phyloP scores from a whole-genome alignment of 2,797 vertebrate genomes.

The Fistularia tabacaria region DNA sequence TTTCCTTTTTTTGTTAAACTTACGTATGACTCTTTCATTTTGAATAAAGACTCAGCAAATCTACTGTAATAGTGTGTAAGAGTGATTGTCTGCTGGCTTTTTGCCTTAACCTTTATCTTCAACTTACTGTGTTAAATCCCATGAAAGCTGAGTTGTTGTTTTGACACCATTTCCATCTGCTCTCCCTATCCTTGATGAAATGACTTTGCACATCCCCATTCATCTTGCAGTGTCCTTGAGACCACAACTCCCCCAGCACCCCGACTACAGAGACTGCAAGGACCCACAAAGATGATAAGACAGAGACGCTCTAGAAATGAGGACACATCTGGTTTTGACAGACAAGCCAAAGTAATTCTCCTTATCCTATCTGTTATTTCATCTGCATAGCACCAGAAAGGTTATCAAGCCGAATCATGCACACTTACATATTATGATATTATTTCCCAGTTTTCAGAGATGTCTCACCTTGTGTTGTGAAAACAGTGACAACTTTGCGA shows the following conservation, averaged over 20 bases:
- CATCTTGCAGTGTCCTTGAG: constrained; percentile 40
- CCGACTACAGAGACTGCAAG: constrained; percentile 5
- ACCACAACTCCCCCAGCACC: constrained; percentile 23
- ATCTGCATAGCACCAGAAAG: constrained; percentile 33
- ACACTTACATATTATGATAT: constrained; percentile 27
- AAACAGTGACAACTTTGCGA: constrained; percentile 33
- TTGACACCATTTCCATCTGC: constrained; percentile 1
- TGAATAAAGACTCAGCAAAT: too few relatives aligned
- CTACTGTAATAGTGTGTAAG: too few relatives aligned
- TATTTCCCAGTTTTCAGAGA: constrained; percentile 2
- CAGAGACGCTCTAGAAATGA: constrained; percentile 32
- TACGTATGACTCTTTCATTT: too few relatives aligned
- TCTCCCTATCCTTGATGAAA: constrained; percentile 34
- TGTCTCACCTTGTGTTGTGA: constrained; percentile 21
- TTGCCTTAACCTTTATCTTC: too few relatives aligned
- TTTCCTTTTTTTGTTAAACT: too few relatives aligned
- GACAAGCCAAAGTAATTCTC: constrained; percentile 20
- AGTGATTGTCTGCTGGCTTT: too few relatives aligned
- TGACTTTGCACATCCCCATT: constrained; percentile 20
- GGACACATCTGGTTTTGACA: constrained; percentile 52
- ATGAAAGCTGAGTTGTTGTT: neutral
- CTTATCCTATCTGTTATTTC: constrained; percentile 36
- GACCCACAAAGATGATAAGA: constrained; percentile 35
- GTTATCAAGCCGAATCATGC: constrained; percentile 36
- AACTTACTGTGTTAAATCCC: too few relatives aligned